Evolutionary conservation across 30 jellyfish, hydroid and myxozoan genomes (phyloP).

Genomic region (Mastigias papua): DNA sequence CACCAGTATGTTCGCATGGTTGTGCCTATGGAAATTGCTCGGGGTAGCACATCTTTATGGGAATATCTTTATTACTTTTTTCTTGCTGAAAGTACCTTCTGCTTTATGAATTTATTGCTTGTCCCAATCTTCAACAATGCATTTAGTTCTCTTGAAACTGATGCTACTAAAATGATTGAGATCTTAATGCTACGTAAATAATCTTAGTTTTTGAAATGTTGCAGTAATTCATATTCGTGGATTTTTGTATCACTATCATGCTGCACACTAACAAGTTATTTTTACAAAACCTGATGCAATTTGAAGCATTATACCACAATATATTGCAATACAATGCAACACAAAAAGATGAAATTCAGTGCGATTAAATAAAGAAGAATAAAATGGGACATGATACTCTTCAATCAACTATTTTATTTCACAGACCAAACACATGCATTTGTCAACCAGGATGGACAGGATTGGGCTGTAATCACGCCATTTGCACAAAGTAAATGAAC

Average conservation of each 20-base stretch:
- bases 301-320: too few relatives aligned
- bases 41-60: constrained; percentile 29
- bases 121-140: too few relatives aligned
- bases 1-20: constrained; percentile 85
- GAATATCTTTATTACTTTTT: neutral
- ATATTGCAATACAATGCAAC: too few relatives aligned
- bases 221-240: too few relatives aligned
- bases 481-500: constrained; percentile 60
- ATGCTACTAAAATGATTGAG: too few relatives aligned
- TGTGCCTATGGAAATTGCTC: constrained; percentile 85
- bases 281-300: too few relatives aligned
- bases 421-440: constrained; percentile 83
- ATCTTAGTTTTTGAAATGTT: too few relatives aligned
- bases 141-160: too few relatives aligned
- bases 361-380: neutral
- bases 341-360: too few relatives aligned
- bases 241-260: too few relatives aligned
- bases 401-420: neutral
- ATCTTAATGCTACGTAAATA: too few relatives aligned
- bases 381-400: neutral
- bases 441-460: constrained; percentile 83
- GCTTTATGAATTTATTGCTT: neutral
- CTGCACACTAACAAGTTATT: too few relatives aligned
- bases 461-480: constrained; percentile 67
- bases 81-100: neutral